Evolutionary conservation across 2,888 invertebrate species (phyloP), one percentile per base, ranked within the genome.

Genomic region (Agrochola circellaris): DNA sequence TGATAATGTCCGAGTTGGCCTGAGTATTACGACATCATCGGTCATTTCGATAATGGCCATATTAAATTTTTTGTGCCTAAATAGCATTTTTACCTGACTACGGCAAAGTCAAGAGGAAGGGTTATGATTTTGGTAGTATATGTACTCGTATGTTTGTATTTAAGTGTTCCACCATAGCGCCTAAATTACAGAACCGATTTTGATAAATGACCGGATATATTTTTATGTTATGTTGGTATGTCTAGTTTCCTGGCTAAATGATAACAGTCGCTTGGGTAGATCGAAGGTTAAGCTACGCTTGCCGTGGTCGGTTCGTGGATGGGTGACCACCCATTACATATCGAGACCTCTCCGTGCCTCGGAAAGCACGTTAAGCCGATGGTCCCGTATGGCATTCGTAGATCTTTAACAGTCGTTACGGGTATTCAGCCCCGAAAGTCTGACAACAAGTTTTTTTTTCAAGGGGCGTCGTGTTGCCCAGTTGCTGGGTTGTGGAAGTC

Each of bases 1-100:
- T 68, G 1, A 45, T 64, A 6, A 79, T 61, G 17, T 75, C 20
- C 5, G 8, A 62, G 34, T 67, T 17, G 48, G n/a, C 56, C 26
- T 9, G 11, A 54, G 7, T 66, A 34, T 82, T 82, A 82, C 70
- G 30, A 61, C 66, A 80, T 66, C 11, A 38, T 66, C 20, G 6
- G n/a, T 15, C 7, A 60, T 42, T 77, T 30, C 51, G 20, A 77
- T 26, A n/a, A 51, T 8, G 0, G 72, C 13, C 8, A 64, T 69
- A 65, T 79, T 71, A 23, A 51, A 76, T 65, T 65, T 15, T 3
- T 65, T 77, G 17, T 76, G 13, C 17, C 26, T 45, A 45, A 54
- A 54, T 51, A 13, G 2, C 20, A 42, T 11, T 45, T 34, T 30
- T 30, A 30, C 30, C 30, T 3, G 3, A 30, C 30, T 30, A 30